phyloP scores from a whole-genome alignment of 2,113 vertebrate genomes.

The Ceyx melanurus region DNA sequence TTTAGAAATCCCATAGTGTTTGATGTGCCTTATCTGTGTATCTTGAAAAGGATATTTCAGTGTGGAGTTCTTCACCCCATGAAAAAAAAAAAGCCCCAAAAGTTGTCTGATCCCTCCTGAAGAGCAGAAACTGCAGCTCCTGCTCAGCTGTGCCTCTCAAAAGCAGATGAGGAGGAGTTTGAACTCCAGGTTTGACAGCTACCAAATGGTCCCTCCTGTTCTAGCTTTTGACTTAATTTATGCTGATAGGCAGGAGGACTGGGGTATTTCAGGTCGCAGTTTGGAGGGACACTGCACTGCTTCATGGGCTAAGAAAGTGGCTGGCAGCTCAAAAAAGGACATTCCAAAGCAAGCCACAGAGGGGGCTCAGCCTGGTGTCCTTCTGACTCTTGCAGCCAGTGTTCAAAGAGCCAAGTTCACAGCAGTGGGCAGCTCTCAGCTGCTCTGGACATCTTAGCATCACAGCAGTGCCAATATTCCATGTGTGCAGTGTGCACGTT shows the following conservation, averaged over 20 bases:
- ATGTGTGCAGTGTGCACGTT: accelerated
- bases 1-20: neutral
- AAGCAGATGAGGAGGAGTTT: neutral
- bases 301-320: neutral
- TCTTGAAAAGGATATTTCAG: constrained; percentile 28
- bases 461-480: accelerated
- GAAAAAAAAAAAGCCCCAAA: neutral
- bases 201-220: neutral
- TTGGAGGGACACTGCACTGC: neutral
- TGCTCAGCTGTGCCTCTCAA: neutral
- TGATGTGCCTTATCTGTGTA: constrained; percentile 33
- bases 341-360: neutral
- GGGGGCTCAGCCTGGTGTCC: neutral
- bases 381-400: neutral
- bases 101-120: neutral
- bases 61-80: neutral
- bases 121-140: neutral
- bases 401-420: neutral
- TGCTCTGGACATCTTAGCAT: neutral
- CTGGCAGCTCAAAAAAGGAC: neutral
- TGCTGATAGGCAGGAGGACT: neutral
- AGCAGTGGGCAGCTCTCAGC: neutral
- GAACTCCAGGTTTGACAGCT: neutral
- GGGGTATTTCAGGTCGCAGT: neutral
- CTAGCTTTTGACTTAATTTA: neutral